Evolutionary conservation across 1,140 invertebrate species (phyloP), one percentile per base, ranked within the genome.

Genomic region (Polypedilum pembai): DNA sequence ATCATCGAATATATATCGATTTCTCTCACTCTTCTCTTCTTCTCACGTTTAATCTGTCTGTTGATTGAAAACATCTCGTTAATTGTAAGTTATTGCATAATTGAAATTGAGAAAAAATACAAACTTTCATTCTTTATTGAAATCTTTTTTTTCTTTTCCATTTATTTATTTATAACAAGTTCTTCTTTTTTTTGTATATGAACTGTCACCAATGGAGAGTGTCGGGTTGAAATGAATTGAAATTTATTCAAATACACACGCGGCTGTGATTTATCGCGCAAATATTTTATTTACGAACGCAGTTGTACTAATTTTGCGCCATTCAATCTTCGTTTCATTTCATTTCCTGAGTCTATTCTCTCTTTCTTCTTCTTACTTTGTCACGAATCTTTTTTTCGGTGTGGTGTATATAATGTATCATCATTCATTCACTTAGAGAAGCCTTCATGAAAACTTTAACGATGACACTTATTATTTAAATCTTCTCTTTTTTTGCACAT

Each of bases 71-170:
- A 12, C 45, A 56, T 56, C 45, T 56, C 45, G n/a, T 56, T 56
- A 56, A 56, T 33, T n/a, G 45, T 56, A 56, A 56, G 12, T 56
- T 56, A 56, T 56, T 56, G 45, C 45, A 56, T 56, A 56, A 56
- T 56, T 56, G 45, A 56, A 33, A 33, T 33, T 56, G 45, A 56
- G n/a, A 45, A 12, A 10, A 41, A 45, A 45, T 56, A n/a, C 45
- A 56, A 56, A 56, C 45, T n/a, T 56, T 56, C 45, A 15, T 56
- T 56, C n/a, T 56, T 56, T 56, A 56, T 56, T 56, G 10, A 56
- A 56, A n/a, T 56, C 5, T 33, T 33, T 5, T 33, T 33, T 33
- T 33, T 33, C 24, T 33, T 33, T 33, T 5, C 5, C 24, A 3
- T 33, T 33, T 33, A 33, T 33, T 33, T 33, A 33, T 33, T 33